Evolutionary conservation across 1,140 invertebrate genomes (phyloP), one percentile per base, ranked within the genome.

Genomic region (Megathymus violae): DNA sequence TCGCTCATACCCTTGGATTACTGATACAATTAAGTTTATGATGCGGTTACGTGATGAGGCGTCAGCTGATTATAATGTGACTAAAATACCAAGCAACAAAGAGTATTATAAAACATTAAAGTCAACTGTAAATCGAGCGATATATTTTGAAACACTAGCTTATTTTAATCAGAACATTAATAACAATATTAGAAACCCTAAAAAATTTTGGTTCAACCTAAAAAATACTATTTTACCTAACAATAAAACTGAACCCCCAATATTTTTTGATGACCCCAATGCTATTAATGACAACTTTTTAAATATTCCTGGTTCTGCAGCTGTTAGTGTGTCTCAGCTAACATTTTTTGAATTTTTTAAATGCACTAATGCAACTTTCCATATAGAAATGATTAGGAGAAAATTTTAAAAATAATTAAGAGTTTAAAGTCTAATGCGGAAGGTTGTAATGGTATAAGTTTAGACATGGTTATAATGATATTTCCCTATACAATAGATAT

Each of bases 151-250:
- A 47, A 75, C 69, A 43, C 6, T 11, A 1, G 66, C 64, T 11
- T 76, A 62, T 38, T 76, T 76, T 56, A 56, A 56, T 25, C 25
- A 61, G 7, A 36, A 64, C 14, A 72, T 69, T 51, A 75, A 69
- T 40, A 52, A 16, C 36, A 48, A 61, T 14, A 41, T 56, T 7
- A 36, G 16, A 6, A n/a, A 72, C 4, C 64, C 69, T 7, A 66
- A 69, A 43, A 7, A 10, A 71, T 22, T 22, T 3, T 22, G 19
- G 19, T 22, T 22, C 19, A 22, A 22, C 19, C 5, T 22, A 22
- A 75, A 69, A 50, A 47, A 27, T 31, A 54, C 50, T 17, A 4
- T 69, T 14, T 51, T 54, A 41, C 48, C 56, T 2, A 66, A 52
- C 10, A 56, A 36, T 31, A 17, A 52, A 15, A 34, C 6, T n/a